phyloP scores from a whole-genome alignment of 2,888 invertebrate species.

The Exocentrus adspersus region DNA sequence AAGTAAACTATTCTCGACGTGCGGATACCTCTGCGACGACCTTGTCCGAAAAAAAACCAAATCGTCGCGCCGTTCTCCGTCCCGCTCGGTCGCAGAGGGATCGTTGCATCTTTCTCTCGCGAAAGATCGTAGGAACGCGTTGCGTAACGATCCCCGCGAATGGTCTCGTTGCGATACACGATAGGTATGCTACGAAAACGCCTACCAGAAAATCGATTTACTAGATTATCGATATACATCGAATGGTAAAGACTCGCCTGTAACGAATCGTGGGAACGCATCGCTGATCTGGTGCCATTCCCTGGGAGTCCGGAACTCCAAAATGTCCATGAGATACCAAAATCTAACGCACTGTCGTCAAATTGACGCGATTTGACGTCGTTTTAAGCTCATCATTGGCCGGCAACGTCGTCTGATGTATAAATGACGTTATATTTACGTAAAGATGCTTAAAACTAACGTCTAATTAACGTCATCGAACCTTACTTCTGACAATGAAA shows the following conservation, averaged over 20 bases:
- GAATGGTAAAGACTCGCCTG: background rate
- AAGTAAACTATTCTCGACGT: background rate
- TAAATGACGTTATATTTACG: too few relatives aligned
- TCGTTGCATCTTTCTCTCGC: constrained; percentile 12
- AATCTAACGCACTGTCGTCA: too few relatives aligned
- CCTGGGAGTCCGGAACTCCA: too few relatives aligned
- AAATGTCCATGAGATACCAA: too few relatives aligned
- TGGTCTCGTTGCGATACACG: constrained; percentile 25
- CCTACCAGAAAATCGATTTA: constrained; percentile 29
- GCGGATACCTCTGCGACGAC: constrained; percentile 10
- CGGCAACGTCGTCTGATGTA: too few relatives aligned
- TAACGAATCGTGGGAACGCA: background rate
- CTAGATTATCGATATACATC: constrained; percentile 14
- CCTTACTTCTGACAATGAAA: too few relatives aligned
- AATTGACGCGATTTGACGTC: too few relatives aligned
- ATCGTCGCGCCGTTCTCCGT: background rate
- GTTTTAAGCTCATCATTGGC: too few relatives aligned
- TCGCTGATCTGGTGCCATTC: too few relatives aligned
- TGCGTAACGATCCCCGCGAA: constrained; percentile 24
- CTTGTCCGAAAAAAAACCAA: constrained; percentile 26
- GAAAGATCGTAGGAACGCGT: constrained; percentile 31
- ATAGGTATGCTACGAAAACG: constrained; percentile 27
- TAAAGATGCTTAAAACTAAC: too few relatives aligned
- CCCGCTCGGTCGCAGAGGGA: background rate
- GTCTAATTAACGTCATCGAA: too few relatives aligned